A percentile compares a stretch with the other conserved stretches of the same genome.
Conservation (phyloP, 2,888 invertebrate genomes). For the Drosophila greeni region DNA sequence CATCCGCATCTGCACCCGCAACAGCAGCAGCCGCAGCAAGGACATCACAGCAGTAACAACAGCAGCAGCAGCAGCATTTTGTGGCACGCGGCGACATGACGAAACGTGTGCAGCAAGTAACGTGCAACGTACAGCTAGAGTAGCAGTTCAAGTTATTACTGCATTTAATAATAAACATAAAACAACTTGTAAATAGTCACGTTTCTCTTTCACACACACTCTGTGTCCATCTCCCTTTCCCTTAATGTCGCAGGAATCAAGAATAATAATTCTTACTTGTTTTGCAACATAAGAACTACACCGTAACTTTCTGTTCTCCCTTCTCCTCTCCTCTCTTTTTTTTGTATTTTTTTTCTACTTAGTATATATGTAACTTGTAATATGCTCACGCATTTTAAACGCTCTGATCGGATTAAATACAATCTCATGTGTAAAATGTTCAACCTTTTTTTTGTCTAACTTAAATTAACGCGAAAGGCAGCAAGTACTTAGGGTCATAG, state of each 20-base stretch:
- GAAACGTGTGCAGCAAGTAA: neutral
- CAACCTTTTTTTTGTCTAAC: slow-evolving; percentile 33
- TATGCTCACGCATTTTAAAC: slow-evolving; percentile 45
- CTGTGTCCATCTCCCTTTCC: neutral
- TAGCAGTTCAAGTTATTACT: slow-evolving; percentile 8
- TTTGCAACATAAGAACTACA: slow-evolving; percentile 2
- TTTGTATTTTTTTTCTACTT: slow-evolving; percentile 29
- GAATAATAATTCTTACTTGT: neutral
- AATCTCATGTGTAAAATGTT: slow-evolving; percentile 41
- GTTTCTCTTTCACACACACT: slow-evolving; percentile 11
- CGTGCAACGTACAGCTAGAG: slow-evolving; percentile 6
- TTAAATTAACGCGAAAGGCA: slow-evolving; percentile 18
- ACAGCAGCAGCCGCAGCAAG: slow-evolving; percentile 49
- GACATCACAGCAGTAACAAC: slow-evolving; percentile 24
- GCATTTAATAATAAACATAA: slow-evolving; percentile 11
- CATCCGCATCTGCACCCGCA: slow-evolving; percentile 16
- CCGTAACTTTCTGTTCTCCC: neutral
- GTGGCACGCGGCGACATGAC: neutral
- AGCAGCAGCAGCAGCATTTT: neutral
- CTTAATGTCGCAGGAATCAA: slow-evolving; percentile 2
- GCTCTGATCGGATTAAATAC: slow-evolving; percentile 29
- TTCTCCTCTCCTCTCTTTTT: neutral
- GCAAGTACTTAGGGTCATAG: slow-evolving; percentile 47
- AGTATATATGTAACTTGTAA: slow-evolving; percentile 27
- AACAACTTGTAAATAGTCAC: slow-evolving; percentile 29